Conservation (phyloP, 2,888 invertebrate species). For the Phragmatobia fuliginosa region DNA sequence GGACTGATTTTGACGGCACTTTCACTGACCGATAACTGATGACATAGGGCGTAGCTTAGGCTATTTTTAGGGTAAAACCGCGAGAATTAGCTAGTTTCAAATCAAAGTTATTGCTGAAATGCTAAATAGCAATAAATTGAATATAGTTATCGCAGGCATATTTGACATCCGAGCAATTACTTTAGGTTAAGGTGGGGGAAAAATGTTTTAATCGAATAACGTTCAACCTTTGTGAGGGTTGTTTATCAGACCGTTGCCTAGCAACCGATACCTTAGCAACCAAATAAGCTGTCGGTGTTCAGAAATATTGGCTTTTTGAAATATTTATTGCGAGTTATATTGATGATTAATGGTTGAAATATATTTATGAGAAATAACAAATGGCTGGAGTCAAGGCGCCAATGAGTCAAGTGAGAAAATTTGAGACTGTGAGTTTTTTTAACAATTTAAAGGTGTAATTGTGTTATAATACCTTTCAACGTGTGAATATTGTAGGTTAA, state of each 20-base stretch:
- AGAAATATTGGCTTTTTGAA: constrained; percentile 21
- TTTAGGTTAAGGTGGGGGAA: not conserved
- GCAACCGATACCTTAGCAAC: constrained; percentile 47
- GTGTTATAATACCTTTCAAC: not conserved
- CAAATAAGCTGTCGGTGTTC: constrained; percentile 20
- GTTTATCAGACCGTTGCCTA: constrained; percentile 43
- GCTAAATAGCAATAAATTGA: not conserved
- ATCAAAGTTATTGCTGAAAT: no score
- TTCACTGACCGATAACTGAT: no score
- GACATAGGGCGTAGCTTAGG: no score
- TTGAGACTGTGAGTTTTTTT: constrained; percentile 69
- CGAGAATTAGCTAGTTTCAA: no score
- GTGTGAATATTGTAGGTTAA: not conserved
- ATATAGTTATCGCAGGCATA: not conserved
- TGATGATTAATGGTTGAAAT: constrained; percentile 6
- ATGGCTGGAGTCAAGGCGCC: constrained; percentile 73
- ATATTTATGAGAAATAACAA: constrained; percentile 19
- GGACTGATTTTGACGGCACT: no score
- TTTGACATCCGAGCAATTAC: not conserved
- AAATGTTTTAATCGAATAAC: constrained; percentile 25
- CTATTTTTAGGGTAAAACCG: no score
- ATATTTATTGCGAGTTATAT: constrained; percentile 24
- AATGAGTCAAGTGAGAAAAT: constrained; percentile 76
- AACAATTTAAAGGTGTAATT: not conserved
- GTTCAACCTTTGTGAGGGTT: constrained; percentile 38